A percentile compares a stretch with the other conserved stretches of the same genome.
phyloP scores from a whole-genome alignment of 2,113 vertebrate genomes.

The Ciconia maguari region DNA sequence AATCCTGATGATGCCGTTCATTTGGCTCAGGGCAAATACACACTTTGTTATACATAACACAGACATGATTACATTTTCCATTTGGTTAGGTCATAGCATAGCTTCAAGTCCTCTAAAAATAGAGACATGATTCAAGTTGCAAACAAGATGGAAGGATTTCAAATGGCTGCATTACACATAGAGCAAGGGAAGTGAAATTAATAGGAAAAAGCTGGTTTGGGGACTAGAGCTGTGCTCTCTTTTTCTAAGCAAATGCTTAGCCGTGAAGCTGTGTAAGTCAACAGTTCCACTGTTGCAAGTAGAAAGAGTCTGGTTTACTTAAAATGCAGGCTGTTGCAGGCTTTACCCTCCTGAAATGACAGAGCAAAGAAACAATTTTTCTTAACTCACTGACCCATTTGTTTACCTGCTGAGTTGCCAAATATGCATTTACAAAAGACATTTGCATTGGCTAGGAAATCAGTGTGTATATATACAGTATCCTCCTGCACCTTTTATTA shows the following conservation, averaged over 20 bases:
- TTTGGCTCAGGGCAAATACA: conserved; percentile 25
- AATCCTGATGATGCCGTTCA: conserved; percentile 45
- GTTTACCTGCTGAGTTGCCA: conserved; percentile 25
- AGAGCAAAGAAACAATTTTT: conserved; percentile 32
- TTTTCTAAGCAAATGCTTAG: not conserved
- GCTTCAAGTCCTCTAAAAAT: conserved; percentile 56
- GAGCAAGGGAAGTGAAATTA: conserved; percentile 36
- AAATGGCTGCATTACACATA: not conserved
- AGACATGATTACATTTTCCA: conserved; percentile 64
- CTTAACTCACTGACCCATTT: conserved; percentile 18
- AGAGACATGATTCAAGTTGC: conserved; percentile 55
- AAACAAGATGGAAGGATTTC: conserved; percentile 62
- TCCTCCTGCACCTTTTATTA: not conserved
- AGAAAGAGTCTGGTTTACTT: not conserved
- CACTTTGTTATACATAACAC: conserved; percentile 46
- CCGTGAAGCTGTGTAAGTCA: not conserved
- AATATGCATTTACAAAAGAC: not conserved
- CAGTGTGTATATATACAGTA: not conserved
- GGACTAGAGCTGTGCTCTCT: not conserved
- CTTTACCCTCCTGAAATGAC: conserved; percentile 22
- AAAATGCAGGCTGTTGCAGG: not conserved
- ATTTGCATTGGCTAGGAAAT: not conserved
- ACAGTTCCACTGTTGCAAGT: not conserved
- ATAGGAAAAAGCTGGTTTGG: conserved; percentile 40
- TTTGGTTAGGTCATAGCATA: conserved; percentile 46